Evolutionary conservation across 2,888 invertebrate genomes (phyloP).

Genomic region (Chromoteleia sp.): DNA sequence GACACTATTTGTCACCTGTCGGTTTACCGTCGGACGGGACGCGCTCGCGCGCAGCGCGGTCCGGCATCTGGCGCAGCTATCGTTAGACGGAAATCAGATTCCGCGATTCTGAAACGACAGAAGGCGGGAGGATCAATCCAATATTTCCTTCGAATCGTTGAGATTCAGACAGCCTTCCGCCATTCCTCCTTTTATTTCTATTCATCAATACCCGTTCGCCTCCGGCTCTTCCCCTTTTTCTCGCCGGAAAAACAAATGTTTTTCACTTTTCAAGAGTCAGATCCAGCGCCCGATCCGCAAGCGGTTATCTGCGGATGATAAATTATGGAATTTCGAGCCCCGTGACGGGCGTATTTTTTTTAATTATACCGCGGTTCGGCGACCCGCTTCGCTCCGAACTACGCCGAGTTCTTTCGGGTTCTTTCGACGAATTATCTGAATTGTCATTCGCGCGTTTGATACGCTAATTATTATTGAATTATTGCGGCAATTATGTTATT

Average conservation of each 20-base stretch:
- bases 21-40: constrained; percentile 38
- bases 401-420: neutral
- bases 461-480: no score
- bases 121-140: constrained; percentile 51
- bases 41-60: constrained; percentile 40
- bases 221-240: constrained; percentile 29
- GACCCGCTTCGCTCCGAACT: neutral
- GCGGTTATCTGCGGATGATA: constrained; percentile 42
- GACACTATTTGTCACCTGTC: constrained; percentile 68
- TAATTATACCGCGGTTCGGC: constrained; percentile 29
- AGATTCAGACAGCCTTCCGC: constrained; percentile 48
- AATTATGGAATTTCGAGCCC: constrained; percentile 22
- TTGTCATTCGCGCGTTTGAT: neutral
- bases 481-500: no score
- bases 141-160: constrained; percentile 61
- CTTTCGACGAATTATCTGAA: neutral
- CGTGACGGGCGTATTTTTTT: constrained; percentile 19
- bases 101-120: constrained; percentile 33
- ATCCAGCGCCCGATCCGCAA: constrained; percentile 36
- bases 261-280: constrained; percentile 60
- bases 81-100: constrained; percentile 60
- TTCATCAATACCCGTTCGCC: constrained; percentile 58
- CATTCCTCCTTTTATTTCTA: constrained; percentile 56
- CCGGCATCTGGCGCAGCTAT: constrained; percentile 48
- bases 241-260: constrained; percentile 58